phyloP scores from a whole-genome alignment of 2,888 invertebrate genomes.

The Thalpophila matura region DNA sequence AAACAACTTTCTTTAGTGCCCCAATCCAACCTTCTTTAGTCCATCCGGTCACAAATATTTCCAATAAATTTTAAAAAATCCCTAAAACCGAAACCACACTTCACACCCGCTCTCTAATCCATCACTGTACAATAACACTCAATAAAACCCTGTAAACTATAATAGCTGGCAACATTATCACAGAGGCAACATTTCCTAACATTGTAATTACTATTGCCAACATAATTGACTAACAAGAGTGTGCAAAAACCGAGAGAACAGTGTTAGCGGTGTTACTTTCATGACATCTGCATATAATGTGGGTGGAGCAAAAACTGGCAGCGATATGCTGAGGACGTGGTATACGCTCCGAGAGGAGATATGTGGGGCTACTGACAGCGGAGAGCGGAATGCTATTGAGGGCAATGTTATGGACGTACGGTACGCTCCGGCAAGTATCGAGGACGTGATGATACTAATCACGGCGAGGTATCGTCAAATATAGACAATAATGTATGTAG shows the following conservation, averaged over 20 bases:
- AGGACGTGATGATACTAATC: too few relatives aligned
- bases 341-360: slow-evolving; percentile 47
- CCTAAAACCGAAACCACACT: too few relatives aligned
- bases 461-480: background rate
- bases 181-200: slow-evolving; percentile 50
- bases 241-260: slow-evolving; percentile 70
- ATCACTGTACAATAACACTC: slow-evolving; percentile 6
- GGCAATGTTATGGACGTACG: background rate
- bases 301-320: slow-evolving; percentile 66
- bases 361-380: slow-evolving; percentile 21
- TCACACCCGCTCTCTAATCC: slow-evolving; percentile 14
- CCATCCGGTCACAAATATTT: too few relatives aligned
- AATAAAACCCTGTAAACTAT: slow-evolving; percentile 23
- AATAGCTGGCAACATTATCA: slow-evolving; percentile 39
- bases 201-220: slow-evolving; percentile 52
- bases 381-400: background rate
- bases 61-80: too few relatives aligned
- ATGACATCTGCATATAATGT: slow-evolving; percentile 80
- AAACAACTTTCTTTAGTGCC: too few relatives aligned
- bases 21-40: too few relatives aligned
- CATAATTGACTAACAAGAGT: slow-evolving; percentile 65
- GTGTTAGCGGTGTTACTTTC: slow-evolving; percentile 78
- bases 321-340: slow-evolving; percentile 34
- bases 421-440: background rate
- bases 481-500: too few relatives aligned